phyloP scores from a whole-genome alignment of 2,113 vertebrate species.

The Colinus virginianus region DNA sequence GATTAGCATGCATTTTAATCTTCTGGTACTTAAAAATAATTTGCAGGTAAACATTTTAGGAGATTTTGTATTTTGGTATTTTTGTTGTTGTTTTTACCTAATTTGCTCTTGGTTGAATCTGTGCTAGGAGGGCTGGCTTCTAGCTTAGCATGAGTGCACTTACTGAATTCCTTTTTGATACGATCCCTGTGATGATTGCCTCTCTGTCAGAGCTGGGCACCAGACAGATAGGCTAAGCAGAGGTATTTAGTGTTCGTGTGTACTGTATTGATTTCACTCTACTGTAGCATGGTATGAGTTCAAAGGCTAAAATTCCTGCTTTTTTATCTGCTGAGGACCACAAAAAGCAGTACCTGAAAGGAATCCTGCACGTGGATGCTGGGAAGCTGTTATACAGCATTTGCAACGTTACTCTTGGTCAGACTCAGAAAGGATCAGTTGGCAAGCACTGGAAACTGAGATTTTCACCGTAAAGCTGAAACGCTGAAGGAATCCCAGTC shows the following conservation, averaged over 20 bases:
- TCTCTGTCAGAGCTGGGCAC: not conserved
- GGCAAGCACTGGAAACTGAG: not conserved
- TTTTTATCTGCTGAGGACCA: constrained; percentile 30
- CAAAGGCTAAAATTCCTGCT: constrained; percentile 21
- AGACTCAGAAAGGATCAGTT: not conserved
- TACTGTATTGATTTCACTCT: not conserved
- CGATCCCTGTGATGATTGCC: not conserved
- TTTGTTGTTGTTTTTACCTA: not conserved
- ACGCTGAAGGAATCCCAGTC: not conserved
- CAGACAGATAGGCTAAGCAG: not conserved
- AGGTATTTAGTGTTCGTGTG: not conserved
- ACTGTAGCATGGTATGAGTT: accelerated
- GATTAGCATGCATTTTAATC: not conserved
- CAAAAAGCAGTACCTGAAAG: not conserved
- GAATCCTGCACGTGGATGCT: not conserved
- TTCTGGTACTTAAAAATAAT: not conserved
- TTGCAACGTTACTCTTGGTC: not conserved
- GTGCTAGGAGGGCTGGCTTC: not conserved
- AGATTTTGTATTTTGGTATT: not conserved
- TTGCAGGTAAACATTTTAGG: not conserved
- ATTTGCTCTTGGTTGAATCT: not conserved
- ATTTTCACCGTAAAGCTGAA: not conserved
- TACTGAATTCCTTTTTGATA: not conserved
- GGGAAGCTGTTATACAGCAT: not conserved
- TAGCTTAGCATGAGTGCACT: not conserved